These are phyloP conservation scores for Rhinophrynus dorsalis DNA, from an alignment of 2,797 vertebrate species.

Conservation along the genomic window DNA sequence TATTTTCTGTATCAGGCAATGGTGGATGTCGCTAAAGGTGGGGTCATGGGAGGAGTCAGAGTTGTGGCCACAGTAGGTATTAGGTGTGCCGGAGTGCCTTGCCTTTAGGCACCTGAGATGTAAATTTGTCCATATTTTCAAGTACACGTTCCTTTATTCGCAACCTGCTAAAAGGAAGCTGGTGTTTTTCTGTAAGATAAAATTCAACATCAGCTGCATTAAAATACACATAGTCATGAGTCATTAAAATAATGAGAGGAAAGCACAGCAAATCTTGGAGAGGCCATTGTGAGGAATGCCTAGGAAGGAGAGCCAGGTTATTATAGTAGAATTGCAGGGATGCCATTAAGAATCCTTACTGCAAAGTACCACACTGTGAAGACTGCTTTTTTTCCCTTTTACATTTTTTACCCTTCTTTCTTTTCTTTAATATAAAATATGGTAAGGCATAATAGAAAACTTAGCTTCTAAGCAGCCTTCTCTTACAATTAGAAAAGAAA, in stretches of 20 bases:
- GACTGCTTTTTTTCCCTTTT: not conserved
- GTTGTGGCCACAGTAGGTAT: too few relatives aligned
- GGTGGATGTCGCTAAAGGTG: too few relatives aligned
- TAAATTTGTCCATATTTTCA: too few relatives aligned
- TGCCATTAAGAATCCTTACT: not conserved
- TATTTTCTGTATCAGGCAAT: too few relatives aligned
- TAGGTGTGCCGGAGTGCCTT: too few relatives aligned
- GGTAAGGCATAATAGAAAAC: not conserved
- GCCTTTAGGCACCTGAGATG: too few relatives aligned
- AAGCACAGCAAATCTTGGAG: not conserved
- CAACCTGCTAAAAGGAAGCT: too few relatives aligned
- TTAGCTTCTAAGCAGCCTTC: not conserved
- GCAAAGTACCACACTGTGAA: not conserved
- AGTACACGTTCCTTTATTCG: too few relatives aligned
- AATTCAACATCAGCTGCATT: not conserved
- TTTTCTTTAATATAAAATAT: not conserved
- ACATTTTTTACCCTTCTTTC: too few relatives aligned
- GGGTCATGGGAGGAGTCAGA: too few relatives aligned
- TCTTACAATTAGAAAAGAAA: too few relatives aligned
- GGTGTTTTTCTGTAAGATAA: too few relatives aligned
- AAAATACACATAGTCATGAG: not conserved
- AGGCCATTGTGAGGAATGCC: not conserved
- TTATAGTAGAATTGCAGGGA: not conserved
- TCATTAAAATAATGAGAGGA: not conserved
- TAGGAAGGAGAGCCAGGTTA: not conserved